Evolutionary conservation across 2,888 invertebrate genomes (phyloP), one percentile per base, ranked within the genome.

Genomic region (Cephus rjabovi): DNA sequence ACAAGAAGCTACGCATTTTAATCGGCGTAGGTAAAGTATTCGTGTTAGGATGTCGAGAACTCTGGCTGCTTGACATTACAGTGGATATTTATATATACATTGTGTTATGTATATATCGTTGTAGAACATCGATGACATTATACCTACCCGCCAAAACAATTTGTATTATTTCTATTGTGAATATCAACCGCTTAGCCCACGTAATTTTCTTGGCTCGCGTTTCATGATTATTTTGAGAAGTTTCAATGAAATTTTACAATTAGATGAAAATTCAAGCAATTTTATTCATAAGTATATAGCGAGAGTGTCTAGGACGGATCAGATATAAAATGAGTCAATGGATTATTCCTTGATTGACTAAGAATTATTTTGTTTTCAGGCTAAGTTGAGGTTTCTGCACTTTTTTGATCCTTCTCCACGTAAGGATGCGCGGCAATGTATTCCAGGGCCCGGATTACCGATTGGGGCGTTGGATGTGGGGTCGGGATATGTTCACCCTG

Each of bases 401-500:
- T 56, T 56, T 31, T 9, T 31, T 71, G 15, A 15, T 79, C 69
- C 23, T 78, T 69, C 69, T 82, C 83, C 6, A 77, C 75, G 33
- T 79, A 78, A 30, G 84, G 85, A 81, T 86, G 85, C 11, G 81
- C 81, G 15, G 77, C 80, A 9, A 83, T 85, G 74, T 76, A 85
- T 70, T 86, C 83, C 23, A 86, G 82, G 12, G 83, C 81, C 33
- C 83, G 75, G 2, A 73, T 81, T 15, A 85, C 81, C 15, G 80
- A 77, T 69, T 11, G 15, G 0, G 79, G 86, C 56, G 79, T 69
- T 56, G 80, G 84, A 73, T 79, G 86, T 37, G 77, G 76, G 69
- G 77, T 83, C 69, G 82, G 84, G 40, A 85, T 75, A 75, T 84
- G 85, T 15, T 83, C 84, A 4, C 83, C 86, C 40, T 83, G 78